phyloP scores from a whole-genome alignment of 2,888 invertebrate genomes.

The Leucophenga montana region DNA sequence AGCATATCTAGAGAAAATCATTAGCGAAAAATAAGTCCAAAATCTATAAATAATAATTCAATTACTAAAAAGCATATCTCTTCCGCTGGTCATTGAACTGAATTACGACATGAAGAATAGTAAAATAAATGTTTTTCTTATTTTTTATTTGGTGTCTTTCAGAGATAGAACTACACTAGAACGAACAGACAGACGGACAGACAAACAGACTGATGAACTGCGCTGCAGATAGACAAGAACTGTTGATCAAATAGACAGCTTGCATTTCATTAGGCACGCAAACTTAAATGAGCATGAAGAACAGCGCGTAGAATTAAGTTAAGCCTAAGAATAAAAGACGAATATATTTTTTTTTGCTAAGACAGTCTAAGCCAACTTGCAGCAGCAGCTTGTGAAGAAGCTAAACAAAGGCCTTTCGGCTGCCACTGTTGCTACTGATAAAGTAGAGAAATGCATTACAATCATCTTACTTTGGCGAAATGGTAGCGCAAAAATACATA shows the following conservation, averaged over 20 bases:
- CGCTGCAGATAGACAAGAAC: not conserved
- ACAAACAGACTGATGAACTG: not conserved
- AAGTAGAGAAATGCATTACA: slow-evolving; percentile 4
- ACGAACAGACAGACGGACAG: slow-evolving; percentile 8
- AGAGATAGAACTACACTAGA: not conserved
- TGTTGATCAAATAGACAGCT: not conserved
- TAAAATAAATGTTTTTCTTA: no score
- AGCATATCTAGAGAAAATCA: not conserved
- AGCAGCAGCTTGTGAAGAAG: not conserved
- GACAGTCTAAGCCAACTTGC: not conserved
- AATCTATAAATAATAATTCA: not conserved
- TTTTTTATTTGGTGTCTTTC: not conserved
- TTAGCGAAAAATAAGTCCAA: not conserved
- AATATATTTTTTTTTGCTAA: not conserved
- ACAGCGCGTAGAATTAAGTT: not conserved
- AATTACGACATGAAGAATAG: slow-evolving; percentile 10
- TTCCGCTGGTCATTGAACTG: slow-evolving; percentile 12
- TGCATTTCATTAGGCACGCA: slow-evolving; percentile 16
- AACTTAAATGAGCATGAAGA: slow-evolving; percentile 21
- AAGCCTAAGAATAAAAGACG: not conserved
- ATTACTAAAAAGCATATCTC: not conserved
- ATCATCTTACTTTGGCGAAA: not conserved
- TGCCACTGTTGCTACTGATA: not conserved
- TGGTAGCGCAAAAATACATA: not conserved
- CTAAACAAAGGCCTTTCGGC: not conserved